Conservation (phyloP, 1,140 invertebrate species). For the Solenopsis fugax region DNA sequence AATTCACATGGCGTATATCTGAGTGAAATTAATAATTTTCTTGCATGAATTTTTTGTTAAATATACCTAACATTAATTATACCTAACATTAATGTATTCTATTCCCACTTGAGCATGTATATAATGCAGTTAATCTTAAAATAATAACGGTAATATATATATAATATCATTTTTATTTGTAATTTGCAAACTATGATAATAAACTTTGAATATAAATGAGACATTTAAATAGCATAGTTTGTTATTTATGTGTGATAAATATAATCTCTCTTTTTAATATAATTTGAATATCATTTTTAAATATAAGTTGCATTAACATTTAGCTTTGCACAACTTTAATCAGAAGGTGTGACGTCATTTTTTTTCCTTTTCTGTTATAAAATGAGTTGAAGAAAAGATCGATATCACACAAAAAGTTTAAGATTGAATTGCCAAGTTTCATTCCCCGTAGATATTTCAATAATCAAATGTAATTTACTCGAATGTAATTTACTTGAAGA, state of each 20-base stretch:
- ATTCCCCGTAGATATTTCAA: background rate
- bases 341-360: background rate
- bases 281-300: background rate
- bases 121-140: background rate
- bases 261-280: background rate
- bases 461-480: too few relatives aligned
- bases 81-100: too few relatives aligned
- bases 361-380: background rate
- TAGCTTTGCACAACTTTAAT: background rate
- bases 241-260: background rate
- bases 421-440: background rate
- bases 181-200: background rate
- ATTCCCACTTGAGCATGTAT: too few relatives aligned
- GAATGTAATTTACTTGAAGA: background rate
- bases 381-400: background rate
- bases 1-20: too few relatives aligned
- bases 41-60: too few relatives aligned
- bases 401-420: background rate
- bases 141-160: background rate
- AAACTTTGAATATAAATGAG: background rate
- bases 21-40: too few relatives aligned
- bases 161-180: background rate
- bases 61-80: too few relatives aligned
- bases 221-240: background rate
- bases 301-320: background rate